phyloP scores from a whole-genome alignment of 64 coral and sea anemone genomes.

The Pachyseris speciosa region DNA sequence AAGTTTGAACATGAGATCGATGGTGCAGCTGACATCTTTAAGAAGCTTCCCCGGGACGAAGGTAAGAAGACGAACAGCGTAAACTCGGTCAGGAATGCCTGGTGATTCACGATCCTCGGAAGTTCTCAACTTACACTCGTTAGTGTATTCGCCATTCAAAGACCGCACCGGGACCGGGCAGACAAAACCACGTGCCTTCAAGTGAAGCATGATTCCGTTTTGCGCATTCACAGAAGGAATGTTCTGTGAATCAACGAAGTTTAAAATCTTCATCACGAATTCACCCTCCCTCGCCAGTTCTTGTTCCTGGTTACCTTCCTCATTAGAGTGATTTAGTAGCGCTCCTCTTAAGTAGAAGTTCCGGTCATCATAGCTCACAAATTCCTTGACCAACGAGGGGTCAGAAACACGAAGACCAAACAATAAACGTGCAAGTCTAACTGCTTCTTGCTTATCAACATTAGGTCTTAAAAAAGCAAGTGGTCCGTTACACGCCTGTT shows the following conservation, averaged over 20 bases:
- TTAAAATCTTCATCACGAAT: conserved; percentile 71
- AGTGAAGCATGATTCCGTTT: conserved; percentile 37
- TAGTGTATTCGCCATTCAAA: background rate
- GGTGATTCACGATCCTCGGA: no score
- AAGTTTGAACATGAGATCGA: conserved; percentile 26
- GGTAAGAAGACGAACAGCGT: conserved; percentile 51
- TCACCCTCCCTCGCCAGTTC: background rate
- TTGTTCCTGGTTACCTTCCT: background rate
- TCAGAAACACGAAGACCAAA: conserved; percentile 42
- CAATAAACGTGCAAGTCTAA: conserved; percentile 23
- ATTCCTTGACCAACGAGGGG: conserved; percentile 20
- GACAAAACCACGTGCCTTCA: conserved; percentile 32
- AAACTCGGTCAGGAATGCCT: background rate
- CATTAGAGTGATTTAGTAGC: background rate
- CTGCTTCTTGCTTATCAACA: conserved; percentile 14
- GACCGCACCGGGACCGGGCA: conserved; percentile 34
- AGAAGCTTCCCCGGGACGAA: conserved; percentile 57
- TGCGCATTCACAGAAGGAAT: conserved; percentile 42
- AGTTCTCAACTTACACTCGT: background rate
- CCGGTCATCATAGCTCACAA: conserved; percentile 54
- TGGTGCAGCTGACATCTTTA: background rate
- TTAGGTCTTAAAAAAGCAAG: background rate
- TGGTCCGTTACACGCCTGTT: background rate
- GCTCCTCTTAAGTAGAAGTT: conserved; percentile 71
- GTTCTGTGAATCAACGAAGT: conserved; percentile 41